These are phyloP conservation scores for Baryphthengus martii DNA, from an alignment of 2,113 vertebrate genomes.

Conservation along the genomic window DNA sequence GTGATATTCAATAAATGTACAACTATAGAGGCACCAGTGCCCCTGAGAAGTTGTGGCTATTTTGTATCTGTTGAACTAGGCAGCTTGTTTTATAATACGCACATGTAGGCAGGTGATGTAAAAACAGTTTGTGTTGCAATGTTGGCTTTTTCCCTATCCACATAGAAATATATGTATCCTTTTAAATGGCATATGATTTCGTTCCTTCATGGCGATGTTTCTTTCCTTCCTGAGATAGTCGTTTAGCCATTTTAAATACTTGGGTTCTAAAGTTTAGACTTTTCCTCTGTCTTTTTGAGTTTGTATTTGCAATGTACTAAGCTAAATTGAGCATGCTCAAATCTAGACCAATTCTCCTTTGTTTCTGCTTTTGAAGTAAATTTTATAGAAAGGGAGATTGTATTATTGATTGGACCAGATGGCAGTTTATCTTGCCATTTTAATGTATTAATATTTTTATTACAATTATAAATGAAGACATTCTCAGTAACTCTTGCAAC, in stretches of 20 bases:
- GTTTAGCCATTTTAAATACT: neutral
- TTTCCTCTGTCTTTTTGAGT: neutral
- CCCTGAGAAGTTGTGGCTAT: neutral
- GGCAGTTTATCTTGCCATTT: neutral
- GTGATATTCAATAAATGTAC: neutral
- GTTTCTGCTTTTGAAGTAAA: neutral
- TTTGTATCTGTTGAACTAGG: neutral
- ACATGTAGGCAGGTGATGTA: neutral
- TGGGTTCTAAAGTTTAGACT: neutral
- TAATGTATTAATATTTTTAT: neutral
- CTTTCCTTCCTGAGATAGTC: neutral
- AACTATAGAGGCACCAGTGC: neutral
- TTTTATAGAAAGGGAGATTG: neutral
- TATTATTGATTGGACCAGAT: neutral
- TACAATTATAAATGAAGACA: neutral
- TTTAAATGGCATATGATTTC: neutral
- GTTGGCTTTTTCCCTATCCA: neutral
- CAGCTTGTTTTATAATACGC: neutral
- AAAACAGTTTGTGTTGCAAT: neutral
- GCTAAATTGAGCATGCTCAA: neutral
- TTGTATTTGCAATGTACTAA: neutral
- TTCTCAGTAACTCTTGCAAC: neutral
- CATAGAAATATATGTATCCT: neutral
- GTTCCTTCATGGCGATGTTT: neutral
- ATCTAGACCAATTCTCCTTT: neutral